Evolutionary conservation across 2,113 vertebrate species (phyloP), one percentile per base, ranked within the genome.

Genomic region (Caracal caracal): DNA sequence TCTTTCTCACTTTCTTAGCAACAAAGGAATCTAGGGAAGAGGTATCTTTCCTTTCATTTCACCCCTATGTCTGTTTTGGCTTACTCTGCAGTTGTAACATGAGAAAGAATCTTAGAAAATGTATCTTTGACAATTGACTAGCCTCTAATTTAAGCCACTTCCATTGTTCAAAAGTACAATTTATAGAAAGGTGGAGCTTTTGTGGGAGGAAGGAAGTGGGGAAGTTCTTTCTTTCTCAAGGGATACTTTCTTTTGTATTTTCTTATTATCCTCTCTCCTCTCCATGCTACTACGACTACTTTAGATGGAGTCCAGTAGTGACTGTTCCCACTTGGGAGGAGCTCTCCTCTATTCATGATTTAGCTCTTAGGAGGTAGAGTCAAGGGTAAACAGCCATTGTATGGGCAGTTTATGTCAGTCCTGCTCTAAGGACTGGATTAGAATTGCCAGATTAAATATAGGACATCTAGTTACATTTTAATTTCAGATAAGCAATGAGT

Each of bases 1-100:
- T 81, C 88, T 51, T 96, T 96, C 79, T 56, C 43, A 96, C 26
- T 83, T 93, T 85, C 33, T 86, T 88, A 96, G 40, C 22, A 81
- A 61, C 0, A 1, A 78, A 24, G 19, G 17, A 92, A 63, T 96
- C 24, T 84, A 75, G 35, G 59, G 19, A 88, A 19, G 3, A 93
- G 11, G 1, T 81, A 71, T 3, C 43, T 78, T 95, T 89, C 11
- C 15, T 93, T 93, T 92, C 68, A 24, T 81, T 87, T 83, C 70
- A 89, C 20, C 10, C 33, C 13, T 90, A 26, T 24, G 3, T 16
- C 28, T 80, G 56, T 80, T 95, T 80, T 37, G 28, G 40, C 35
- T 70, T 89, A 43, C 75, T 97, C 47, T 91, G 49, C 68, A 65
- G 11, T 47, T 84, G 19, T 49, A 81, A 80, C 19, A 89, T 33